Conservation (phyloP, 2,113 vertebrate genomes). For the Paedocypris sp. region DNA sequence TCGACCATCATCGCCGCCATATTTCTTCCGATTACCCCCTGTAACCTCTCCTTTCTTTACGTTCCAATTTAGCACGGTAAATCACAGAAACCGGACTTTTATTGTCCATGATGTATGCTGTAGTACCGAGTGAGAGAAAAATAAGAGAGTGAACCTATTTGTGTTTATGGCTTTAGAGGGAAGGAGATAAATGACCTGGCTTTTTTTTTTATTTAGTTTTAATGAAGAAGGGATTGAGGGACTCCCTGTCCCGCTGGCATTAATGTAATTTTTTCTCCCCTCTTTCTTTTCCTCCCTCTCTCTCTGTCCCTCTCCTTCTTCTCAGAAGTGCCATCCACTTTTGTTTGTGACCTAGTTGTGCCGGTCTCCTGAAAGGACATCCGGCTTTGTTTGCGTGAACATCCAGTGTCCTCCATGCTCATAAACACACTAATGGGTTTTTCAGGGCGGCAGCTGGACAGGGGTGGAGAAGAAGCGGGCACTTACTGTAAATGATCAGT, state of each 20-base stretch:
- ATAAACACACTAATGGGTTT: conserved; percentile 28
- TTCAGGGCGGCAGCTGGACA: conserved; percentile 12
- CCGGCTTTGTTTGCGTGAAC: conserved; percentile 18
- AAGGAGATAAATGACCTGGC: conserved; percentile 64
- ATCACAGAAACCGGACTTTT: conserved; percentile 46
- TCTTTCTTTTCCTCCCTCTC: no score
- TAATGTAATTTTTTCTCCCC: conserved; percentile 36
- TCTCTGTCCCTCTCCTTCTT: no score
- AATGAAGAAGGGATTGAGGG: conserved; percentile 67
- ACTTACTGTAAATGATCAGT: conserved; percentile 23
- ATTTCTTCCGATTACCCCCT: conserved; percentile 46
- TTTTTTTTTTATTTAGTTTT: conserved; percentile 69
- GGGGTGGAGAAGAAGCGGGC: background rate
- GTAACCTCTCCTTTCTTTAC: conserved; percentile 53
- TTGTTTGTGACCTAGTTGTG: conserved; percentile 60
- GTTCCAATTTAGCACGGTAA: conserved; percentile 52
- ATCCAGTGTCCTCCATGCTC: conserved; percentile 10
- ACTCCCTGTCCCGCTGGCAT: conserved; percentile 45
- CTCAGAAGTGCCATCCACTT: conserved; percentile 32
- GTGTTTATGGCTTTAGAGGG: conserved; percentile 61
- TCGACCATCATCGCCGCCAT: conserved; percentile 24
- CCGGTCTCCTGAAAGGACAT: conserved; percentile 41
- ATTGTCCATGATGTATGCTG: conserved; percentile 53
- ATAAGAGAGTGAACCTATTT: conserved; percentile 47
- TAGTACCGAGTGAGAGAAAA: conserved; percentile 34